Base-by-base conservation (phyloP, 2,113 vertebrate genomes). In the Monopterus albus region DNA sequence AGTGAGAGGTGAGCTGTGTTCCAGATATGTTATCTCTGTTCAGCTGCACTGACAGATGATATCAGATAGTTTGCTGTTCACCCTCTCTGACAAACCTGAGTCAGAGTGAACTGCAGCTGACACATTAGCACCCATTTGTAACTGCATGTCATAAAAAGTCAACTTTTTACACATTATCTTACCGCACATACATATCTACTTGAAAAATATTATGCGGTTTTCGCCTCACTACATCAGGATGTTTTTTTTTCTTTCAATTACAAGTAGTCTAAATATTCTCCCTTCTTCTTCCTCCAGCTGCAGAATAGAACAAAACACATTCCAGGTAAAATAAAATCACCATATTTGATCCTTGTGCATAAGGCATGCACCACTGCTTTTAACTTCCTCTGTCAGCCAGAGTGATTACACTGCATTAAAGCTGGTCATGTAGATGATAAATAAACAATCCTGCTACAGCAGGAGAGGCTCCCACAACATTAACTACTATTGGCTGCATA, bases 391-490 rank as follows among this genome's bases (percentile, higher is more conserved):
- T 65, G 72, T 73, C 83, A 78, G 67, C 45, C 63, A 51, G 52
- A 85, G 56, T 71, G 78, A 82, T 82, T 82, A 42, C 7, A 26
- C 49, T 64, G 72, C 56, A 78, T 84, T 76, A 58, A 59, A 47
- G 42, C 38, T 39, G 15, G 47, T 50, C 86, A 73, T 62, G 78
- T 75, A 83, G 71, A 86, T 83, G 83, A 86, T 81, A 56, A 78
- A 72, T 63, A 81, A 86, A 78, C 74, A 84, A 80, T 78, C 60
- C 47, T n/a, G 61, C 52, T n/a, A n/a, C n/a, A n/a, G n/a, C 28
- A 52, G 42, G 39, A 53, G 49, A 67, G 55, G 9, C 63, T 29
- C n/a, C 49, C 2, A 43, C 66, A 62, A 51, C 50, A 56, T 72
- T 45, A 55, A 70, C 62, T 15, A 18, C 45, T 9, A 21, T 25